Percentiles rank a stretch among this genome's conserved stretches.
phyloP scores from a whole-genome alignment of 1,140 invertebrate species.

The Hetaerina americana region DNA sequence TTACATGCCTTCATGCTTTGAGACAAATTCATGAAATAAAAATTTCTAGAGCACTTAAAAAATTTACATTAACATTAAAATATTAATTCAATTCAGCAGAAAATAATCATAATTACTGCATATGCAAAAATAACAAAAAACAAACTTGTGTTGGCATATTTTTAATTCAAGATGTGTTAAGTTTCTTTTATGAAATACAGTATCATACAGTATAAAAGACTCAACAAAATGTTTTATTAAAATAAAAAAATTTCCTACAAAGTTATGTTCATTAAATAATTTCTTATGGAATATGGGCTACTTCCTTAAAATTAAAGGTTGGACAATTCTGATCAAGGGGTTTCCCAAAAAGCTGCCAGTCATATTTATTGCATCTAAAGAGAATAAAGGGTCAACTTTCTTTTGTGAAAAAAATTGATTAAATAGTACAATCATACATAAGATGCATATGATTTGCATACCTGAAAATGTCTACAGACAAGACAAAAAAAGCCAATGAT shows the following conservation, averaged over 20 bases:
- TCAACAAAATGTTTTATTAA: background rate
- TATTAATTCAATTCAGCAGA: too few relatives aligned
- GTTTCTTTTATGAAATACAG: background rate
- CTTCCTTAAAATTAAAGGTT: background rate
- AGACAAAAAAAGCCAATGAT: background rate
- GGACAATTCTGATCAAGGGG: background rate
- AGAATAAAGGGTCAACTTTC: background rate
- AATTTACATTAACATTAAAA: too few relatives aligned
- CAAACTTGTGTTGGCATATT: background rate
- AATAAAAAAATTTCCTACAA: background rate
- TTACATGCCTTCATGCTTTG: too few relatives aligned
- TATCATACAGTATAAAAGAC: background rate
- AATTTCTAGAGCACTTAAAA: too few relatives aligned
- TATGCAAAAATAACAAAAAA: too few relatives aligned
- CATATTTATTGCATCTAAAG: background rate
- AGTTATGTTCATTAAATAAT: background rate
- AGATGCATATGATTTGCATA: background rate
- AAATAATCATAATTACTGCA: too few relatives aligned
- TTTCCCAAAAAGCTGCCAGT: background rate
- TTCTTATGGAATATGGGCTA: background rate
- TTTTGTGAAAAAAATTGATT: background rate
- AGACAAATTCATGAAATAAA: too few relatives aligned
- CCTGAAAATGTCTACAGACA: background rate
- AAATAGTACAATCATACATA: background rate
- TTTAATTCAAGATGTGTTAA: background rate